These are phyloP conservation scores for Zingel zingel DNA, from an alignment of 2,113 vertebrate genomes.

Conservation along the genomic window DNA sequence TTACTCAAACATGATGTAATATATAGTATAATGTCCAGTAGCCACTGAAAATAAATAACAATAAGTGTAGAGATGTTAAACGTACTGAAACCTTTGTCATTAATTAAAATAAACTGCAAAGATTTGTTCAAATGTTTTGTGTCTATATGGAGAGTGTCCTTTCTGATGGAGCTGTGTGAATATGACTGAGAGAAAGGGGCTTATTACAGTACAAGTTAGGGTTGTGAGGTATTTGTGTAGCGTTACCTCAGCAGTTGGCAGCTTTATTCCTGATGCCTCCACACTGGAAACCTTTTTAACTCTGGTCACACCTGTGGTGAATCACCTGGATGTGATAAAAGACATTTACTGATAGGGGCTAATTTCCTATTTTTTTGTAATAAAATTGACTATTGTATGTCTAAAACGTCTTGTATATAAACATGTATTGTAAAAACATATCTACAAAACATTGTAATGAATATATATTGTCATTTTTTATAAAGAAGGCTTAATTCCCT, in stretches of 20 bases:
- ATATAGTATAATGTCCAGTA: background rate
- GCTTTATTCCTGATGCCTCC: slow-evolving; percentile 16
- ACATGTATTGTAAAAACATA: background rate
- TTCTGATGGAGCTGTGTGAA: background rate
- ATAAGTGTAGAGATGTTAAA: background rate
- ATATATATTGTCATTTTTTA: background rate
- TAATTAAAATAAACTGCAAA: slow-evolving; percentile 28
- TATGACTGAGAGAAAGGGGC: background rate
- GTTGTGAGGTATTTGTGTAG: slow-evolving; percentile 53
- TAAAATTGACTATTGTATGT: background rate
- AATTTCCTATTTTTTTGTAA: background rate
- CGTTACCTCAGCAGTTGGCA: slow-evolving; percentile 40
- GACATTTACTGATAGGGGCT: background rate
- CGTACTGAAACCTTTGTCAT: slow-evolving; percentile 9
- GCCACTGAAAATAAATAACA: background rate
- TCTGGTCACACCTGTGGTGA: slow-evolving; percentile 17
- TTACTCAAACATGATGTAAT: background rate
- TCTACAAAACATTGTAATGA: background rate
- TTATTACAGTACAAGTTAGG: slow-evolving; percentile 17
- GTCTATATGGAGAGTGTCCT: slow-evolving; percentile 5
- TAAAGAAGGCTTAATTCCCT: background rate
- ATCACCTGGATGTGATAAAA: slow-evolving; percentile 15
- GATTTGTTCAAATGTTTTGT: slow-evolving; percentile 5
- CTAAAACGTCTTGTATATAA: background rate
- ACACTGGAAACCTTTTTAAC: slow-evolving; percentile 37